A percentile compares a stretch with the other conserved stretches of the same genome.
These are phyloP conservation scores for Colletes gigas DNA, from an alignment of 1,140 invertebrate genomes.

Conservation along the genomic window DNA sequence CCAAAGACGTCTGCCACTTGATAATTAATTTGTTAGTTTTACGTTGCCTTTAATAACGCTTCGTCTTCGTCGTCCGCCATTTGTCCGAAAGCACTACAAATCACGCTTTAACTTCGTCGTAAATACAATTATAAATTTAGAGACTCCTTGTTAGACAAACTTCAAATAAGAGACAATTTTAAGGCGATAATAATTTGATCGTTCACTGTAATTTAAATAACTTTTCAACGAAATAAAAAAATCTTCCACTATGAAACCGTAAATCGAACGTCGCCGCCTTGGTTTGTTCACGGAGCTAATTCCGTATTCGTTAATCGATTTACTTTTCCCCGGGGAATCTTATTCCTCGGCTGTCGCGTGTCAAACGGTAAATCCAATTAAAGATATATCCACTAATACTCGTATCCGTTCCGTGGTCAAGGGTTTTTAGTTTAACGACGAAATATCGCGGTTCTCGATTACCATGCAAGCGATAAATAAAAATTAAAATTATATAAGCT, in stretches of 20 bases:
- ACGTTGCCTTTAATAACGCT: neutral
- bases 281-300: conserved; percentile 13
- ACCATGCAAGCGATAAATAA: neutral
- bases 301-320: conserved; percentile 26
- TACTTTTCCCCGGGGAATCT: conserved; percentile 13
- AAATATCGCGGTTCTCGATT: conserved; percentile 14
- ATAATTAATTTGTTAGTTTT: conserved; percentile 4
- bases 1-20: neutral
- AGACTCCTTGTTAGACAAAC: too few species aligned
- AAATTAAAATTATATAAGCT: neutral
- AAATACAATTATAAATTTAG: too few species aligned
- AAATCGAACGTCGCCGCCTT: neutral
- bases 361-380: conserved; percentile 43
- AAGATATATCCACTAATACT: conserved; percentile 3
- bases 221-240: too few species aligned
- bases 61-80: neutral
- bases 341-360: neutral
- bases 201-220: too few species aligned
- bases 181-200: too few species aligned
- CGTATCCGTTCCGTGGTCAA: neutral
- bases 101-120: too few species aligned
- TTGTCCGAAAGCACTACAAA: too few species aligned
- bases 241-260: neutral
- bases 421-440: conserved; percentile 8
- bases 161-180: too few species aligned